These are phyloP conservation scores for Paedocypris micromegethes DNA, from an alignment of 2,797 vertebrate genomes.

Conservation along the genomic window DNA sequence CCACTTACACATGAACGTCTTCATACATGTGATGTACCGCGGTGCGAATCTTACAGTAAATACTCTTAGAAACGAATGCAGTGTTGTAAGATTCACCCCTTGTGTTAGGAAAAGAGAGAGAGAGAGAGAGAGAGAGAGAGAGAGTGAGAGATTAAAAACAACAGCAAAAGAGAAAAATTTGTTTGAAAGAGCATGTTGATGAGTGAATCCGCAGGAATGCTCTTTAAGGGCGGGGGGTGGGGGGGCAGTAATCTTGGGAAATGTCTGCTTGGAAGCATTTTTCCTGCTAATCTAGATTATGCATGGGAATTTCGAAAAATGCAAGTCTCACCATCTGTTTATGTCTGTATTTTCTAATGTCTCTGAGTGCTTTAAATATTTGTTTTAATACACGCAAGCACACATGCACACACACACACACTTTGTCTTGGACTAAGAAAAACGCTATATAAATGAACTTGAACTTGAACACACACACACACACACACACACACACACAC, in stretches of 20 bases:
- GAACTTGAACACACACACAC: too few relatives aligned
- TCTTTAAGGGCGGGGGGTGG: background rate
- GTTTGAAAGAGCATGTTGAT: background rate
- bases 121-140: background rate
- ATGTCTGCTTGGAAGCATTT: background rate
- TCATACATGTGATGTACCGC: constrained; percentile 32
- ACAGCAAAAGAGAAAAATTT: background rate
- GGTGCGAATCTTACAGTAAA: background rate
- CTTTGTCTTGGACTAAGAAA: background rate
- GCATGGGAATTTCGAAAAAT: constrained; percentile 31
- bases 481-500: too few relatives aligned
- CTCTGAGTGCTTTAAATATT: constrained; percentile 23
- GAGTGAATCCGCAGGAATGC: constrained; percentile 14
- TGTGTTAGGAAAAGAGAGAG: background rate
- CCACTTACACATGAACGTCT: constrained; percentile 40
- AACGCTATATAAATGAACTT: too few relatives aligned
- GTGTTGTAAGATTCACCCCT: background rate
- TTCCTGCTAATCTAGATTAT: background rate
- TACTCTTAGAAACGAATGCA: background rate
- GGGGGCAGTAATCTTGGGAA: background rate
- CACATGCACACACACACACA: background rate
- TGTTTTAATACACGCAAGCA: constrained; percentile 21
- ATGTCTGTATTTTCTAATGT: constrained; percentile 14
- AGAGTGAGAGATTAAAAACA: background rate
- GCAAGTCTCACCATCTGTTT: constrained; percentile 18